Evolutionary conservation across 1,140 invertebrate genomes (phyloP).

Genomic region (Octopus sinensis): DNA sequence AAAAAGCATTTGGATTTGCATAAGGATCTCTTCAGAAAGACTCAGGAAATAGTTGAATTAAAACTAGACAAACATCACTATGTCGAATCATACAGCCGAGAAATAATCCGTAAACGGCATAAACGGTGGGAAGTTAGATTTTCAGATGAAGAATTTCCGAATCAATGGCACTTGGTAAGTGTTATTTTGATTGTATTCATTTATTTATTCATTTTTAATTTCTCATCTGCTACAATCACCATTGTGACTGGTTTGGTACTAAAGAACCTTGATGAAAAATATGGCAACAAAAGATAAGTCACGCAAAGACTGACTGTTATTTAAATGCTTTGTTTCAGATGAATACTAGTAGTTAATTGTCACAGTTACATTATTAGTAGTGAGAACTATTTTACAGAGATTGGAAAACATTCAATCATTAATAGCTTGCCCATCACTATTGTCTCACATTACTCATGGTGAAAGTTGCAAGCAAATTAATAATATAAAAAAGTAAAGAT

Average conservation of each 20-base stretch:
- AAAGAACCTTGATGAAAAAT: background rate
- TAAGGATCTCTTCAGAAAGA: background rate
- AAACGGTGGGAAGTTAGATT: conserved; percentile 41
- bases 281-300: background rate
- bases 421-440: too few relatives aligned
- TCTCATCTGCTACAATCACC: background rate
- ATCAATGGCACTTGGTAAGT: conserved; percentile 54
- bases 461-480: too few relatives aligned
- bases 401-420: too few relatives aligned
- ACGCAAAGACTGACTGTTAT: background rate
- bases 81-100: conserved; percentile 42
- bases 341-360: background rate
- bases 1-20: background rate
- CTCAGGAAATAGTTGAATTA: conserved; percentile 22
- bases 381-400: too few relatives aligned
- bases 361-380: too few relatives aligned
- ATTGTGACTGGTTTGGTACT: background rate
- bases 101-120: conserved; percentile 34
- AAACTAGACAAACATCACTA: conserved; percentile 33
- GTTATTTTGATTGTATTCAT: conserved; percentile 11
- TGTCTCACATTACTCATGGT: too few relatives aligned
- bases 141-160: conserved; percentile 41
- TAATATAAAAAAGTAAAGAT: too few relatives aligned
- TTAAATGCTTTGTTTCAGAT: background rate
- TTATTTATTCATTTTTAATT: background rate